These are phyloP conservation scores for Nycticorax nycticorax DNA, from an alignment of 2,113 vertebrate genomes.

Conservation along the genomic window DNA sequence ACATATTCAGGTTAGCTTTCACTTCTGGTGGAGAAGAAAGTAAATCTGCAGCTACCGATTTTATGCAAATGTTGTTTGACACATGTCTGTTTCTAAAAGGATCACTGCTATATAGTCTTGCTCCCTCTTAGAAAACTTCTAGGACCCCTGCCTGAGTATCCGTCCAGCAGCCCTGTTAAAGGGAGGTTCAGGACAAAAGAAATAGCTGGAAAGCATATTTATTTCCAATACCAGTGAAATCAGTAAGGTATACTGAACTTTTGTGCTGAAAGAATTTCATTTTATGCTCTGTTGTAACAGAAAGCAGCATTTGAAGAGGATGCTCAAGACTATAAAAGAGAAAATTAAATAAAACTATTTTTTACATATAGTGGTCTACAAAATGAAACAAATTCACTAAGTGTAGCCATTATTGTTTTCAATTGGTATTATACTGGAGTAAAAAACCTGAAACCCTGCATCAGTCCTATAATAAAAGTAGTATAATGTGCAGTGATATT, in stretches of 20 bases:
- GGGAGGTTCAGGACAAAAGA: background rate
- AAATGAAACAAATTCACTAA: conserved; percentile 54
- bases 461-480: conserved; percentile 9
- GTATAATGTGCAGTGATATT: conserved; percentile 28
- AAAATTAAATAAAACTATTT: conserved; percentile 57
- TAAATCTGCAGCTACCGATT: background rate
- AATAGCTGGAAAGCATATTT: background rate
- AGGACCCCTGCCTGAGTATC: background rate
- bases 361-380: conserved; percentile 36
- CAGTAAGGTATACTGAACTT: background rate
- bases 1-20: background rate
- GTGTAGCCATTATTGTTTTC: conserved; percentile 53
- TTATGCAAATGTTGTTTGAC: conserved; percentile 16
- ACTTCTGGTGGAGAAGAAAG: background rate
- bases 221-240: background rate
- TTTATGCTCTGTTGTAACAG: background rate
- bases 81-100: background rate
- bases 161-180: background rate
- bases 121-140: background rate
- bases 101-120: background rate
- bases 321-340: background rate
- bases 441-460: conserved; percentile 36
- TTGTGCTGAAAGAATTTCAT: conserved; percentile 21
- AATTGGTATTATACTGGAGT: conserved; percentile 1
- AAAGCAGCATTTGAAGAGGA: conserved; percentile 17